Evolutionary conservation across 53 echinoderm and acorn worm species (phyloP), one percentile per base, ranked within the genome.

Genomic region (Henricia sp.): DNA sequence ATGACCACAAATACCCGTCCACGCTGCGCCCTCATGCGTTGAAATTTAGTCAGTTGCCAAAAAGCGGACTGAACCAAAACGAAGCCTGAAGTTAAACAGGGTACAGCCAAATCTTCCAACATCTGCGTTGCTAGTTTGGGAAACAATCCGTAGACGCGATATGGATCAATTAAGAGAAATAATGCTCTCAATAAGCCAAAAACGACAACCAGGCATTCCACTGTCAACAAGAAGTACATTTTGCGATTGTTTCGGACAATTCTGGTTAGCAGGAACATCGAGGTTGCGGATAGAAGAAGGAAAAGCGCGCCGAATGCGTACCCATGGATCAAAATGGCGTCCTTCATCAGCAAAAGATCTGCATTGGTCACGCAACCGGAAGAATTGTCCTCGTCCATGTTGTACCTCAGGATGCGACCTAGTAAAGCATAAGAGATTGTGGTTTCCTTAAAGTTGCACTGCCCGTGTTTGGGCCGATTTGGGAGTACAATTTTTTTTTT

Each of bases 21-120:
- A 16, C 67, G 88, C 58, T 91, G 84, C 33, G 80, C 41, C 40
- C 43, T 42, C 3, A 74, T 69, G 1, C 64, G 52, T 29, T 66
- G 53, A 19, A 85, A 0, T 39, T 85, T 77, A 29, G 84, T 68
- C 13, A 88, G 71, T 66, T 88, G 74, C 44, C 78, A 66, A 37
- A 92, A 85, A 16, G 92, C 82, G 30, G 65, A 75, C 40, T 92
- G 88, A 1, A 92, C 85, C n/a, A 92, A 21, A 24, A 84, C 54
- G 51, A 92, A 92, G 0, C 85, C 92, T 0, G 92, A 92, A 33
- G 92, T 92, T 20, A 92, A 37, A 46, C 92, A 92, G 4, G 92
- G 92, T 1, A 92, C 63, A 1, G 92, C 88, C 2, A 92, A 59
- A 51, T 92, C 88, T 39, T 77, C 84, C 24, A 92, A 38, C 1